Conservation (phyloP, 2,113 vertebrate genomes). For the Otis tarda region DNA sequence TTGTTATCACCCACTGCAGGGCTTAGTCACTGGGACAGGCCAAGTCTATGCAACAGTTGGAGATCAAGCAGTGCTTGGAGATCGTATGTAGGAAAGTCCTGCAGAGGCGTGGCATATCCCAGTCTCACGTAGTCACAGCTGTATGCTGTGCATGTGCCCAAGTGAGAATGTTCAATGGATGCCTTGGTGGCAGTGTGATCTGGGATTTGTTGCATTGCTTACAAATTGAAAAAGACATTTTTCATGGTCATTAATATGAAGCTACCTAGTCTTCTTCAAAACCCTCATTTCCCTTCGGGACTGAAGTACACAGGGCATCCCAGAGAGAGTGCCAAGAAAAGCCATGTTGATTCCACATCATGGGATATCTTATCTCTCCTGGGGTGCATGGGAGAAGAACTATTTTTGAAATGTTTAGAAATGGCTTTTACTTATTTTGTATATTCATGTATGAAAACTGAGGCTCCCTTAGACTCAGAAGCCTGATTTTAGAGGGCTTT, state of each 20-base stretch:
- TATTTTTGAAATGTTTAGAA: background rate
- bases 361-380: background rate
- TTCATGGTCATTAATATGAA: background rate
- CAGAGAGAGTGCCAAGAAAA: background rate
- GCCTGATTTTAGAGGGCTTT: background rate
- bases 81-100: background rate
- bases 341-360: background rate
- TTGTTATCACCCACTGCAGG: background rate
- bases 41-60: background rate
- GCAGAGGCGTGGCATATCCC: background rate
- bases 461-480: background rate
- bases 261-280: background rate
- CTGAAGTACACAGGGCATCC: background rate
- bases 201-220: background rate
- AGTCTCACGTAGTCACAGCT: background rate
- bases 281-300: background rate
- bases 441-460: background rate
- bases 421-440: background rate
- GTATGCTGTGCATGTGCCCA: rapidly evolving
- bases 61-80: background rate
- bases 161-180: background rate
- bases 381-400: background rate
- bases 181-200: background rate
- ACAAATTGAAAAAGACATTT: background rate
- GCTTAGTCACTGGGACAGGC: background rate